Evolutionary conservation across 2,113 vertebrate species (phyloP).

Genomic region (Aegypius monachus): DNA sequence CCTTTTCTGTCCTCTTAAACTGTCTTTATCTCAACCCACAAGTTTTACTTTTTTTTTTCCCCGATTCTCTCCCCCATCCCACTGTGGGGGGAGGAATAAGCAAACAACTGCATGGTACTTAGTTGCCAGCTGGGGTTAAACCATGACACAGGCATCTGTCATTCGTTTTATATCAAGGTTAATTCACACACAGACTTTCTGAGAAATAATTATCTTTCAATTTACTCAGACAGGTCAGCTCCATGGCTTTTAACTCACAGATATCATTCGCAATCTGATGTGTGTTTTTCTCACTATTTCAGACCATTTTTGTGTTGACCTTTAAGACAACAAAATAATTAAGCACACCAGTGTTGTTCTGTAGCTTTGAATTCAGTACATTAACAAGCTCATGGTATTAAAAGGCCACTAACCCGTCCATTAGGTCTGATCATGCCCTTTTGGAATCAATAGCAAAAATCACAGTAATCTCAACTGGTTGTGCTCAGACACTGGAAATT

Average conservation of each 20-base stretch:
- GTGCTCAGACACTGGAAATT: not conserved
- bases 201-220: conserved; percentile 6
- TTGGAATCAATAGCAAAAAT: not conserved
- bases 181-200: not conserved
- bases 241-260: not conserved
- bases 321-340: conserved; percentile 24
- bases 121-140: no score
- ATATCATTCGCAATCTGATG: not conserved
- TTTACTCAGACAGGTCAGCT: not conserved
- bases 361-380: not conserved
- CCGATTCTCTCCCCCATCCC: no score
- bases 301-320: conserved; percentile 2
- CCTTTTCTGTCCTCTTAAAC: no score
- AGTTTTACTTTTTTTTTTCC: no score
- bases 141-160: not conserved
- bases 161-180: not conserved
- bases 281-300: not conserved
- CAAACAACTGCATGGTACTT: no score
- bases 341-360: not conserved
- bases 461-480: not conserved
- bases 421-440: not conserved
- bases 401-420: not conserved
- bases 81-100: no score
- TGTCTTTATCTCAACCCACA: no score
- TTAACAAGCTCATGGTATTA: not conserved